Base-by-base conservation (phyloP, 2,797 vertebrate genomes). In the Cyclura pinguis region DNA sequence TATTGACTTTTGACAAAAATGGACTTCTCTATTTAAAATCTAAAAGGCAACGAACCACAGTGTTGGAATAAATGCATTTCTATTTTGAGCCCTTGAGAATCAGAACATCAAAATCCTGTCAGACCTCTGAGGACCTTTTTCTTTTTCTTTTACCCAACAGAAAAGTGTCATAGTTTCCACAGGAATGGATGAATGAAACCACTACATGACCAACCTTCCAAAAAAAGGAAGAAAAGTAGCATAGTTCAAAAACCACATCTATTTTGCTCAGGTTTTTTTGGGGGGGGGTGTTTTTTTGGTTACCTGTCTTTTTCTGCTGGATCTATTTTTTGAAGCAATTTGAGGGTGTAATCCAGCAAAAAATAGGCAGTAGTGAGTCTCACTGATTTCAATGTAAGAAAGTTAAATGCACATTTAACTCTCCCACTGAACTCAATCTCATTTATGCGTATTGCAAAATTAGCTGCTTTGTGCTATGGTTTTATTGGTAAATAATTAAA, bases 31-130 rank as follows among this genome's bases (percentile, higher is more conserved):
- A 85, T 85, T 93, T 94, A 88, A 88, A 77, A 88, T 95, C 89
- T 93, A 84, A 93, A 92, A 80, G 72, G 85, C 92, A 93, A 73
- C 93, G 92, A 95, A 94, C 12, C 5, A 62, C 24, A 59, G 88
- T 86, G 80, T 88, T 59, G 81, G 91, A 83, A 47, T 2, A 27
- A 55, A 29, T 52, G 7, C 18, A 59, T 73, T 18, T 86, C 73
- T 87, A 80, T 92, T 89, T 84, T 92, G 67, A 62, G 84, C 13
- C 27, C 32, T 91, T 94, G 24, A 89, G 73, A 81, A 80, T 10
- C 29, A 91, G 86, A 73, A 29, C 95, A 87, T 91, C 72, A 90
- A 74, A 89, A 91, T 32, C 67, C 74, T 5, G 38, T 84, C n/a
- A 80, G 24, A 52, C 50, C 85, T 85, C 50, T 52, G 29, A 76